Percentiles rank a stretch among this genome's conserved stretches.
phyloP scores from a whole-genome alignment of 1,140 invertebrate genomes.

The Eumaeus atala region DNA sequence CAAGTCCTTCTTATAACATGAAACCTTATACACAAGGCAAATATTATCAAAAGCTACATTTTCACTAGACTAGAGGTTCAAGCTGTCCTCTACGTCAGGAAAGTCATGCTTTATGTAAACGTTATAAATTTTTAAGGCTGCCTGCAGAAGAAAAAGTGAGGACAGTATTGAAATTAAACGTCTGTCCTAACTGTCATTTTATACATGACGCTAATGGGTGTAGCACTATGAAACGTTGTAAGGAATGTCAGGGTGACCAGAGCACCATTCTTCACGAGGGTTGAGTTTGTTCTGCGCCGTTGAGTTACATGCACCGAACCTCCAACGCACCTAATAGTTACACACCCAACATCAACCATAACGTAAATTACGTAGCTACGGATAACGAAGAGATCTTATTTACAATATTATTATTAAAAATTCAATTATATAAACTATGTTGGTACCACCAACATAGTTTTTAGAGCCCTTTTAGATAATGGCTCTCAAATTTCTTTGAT shows the following conservation, averaged over 20 bases:
- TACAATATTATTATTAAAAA: too few relatives aligned
- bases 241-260: slow-evolving; percentile 22
- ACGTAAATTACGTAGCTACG: slow-evolving; percentile 8
- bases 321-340: too few relatives aligned
- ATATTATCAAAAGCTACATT: too few relatives aligned
- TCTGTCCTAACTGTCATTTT: slow-evolving; percentile 25
- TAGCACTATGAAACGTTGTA: too few relatives aligned
- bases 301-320: neutral
- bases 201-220: slow-evolving; percentile 21
- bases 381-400: slow-evolving; percentile 10
- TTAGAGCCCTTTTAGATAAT: slow-evolving; percentile 4
- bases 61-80: slow-evolving; percentile 3
- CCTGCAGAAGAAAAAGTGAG: slow-evolving; percentile 18
- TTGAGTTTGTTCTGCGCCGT: slow-evolving; percentile 1
- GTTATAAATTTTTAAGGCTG: slow-evolving; percentile 20
- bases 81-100: slow-evolving; percentile 24
- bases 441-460: slow-evolving; percentile 12
- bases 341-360: neutral
- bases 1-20: neutral
- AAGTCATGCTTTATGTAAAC: slow-evolving; percentile 21
- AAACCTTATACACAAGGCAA: too few relatives aligned
- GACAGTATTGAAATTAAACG: slow-evolving; percentile 17
- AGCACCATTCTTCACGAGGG: slow-evolving; percentile 23
- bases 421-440: too few relatives aligned
- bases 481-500: neutral